Base-by-base conservation (phyloP, 2,888 invertebrate genomes). In the Apamea epomidion region DNA sequence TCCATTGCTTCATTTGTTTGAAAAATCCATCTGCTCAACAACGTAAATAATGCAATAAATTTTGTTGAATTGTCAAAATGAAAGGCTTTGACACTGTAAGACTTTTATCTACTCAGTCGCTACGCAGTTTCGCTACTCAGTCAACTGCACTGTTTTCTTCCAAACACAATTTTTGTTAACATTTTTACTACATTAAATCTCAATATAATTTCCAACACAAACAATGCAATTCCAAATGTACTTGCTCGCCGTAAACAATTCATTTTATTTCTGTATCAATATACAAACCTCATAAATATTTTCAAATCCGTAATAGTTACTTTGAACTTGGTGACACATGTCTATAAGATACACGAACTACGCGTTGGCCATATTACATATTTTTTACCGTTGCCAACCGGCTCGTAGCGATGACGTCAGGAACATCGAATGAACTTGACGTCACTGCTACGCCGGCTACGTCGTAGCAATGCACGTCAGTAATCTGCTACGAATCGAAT, bases 361-460 rank as follows among this genome's bases (percentile, higher is more conserved):
- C 12, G n/a, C 42, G 5, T 64, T 29, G 8, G 5, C 14, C 18
- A 18, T 69, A 65, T 65, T 32, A 32, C 62, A 65, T 18, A 4
- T 42, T 21, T 16, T 51, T 21, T 58, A 54, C 18, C 68, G 45
- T 37, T 37, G 54, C 51, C n/a, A 54, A 8, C 37, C 10, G 42
- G 21, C 29, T 48, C 54, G 70, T 70, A 67, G 70, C 71, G 10
- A 37, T 80, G 64, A 81, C 65, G 54, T 68, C 72, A 62, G 12
- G 42, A 16, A 21, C 42, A 29, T 62, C n/a, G n/a, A 73, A 69
- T 58, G 16, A 54, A 54, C n/a, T 37, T 62, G 54, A 69, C 74
- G 74, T 74, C 81, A 81, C 37, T 58, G 48, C 74, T 82, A 69
- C 67, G 54, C 32, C 25, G 37, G n/a, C 69, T 54, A 81, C 62